These are phyloP conservation scores for Brenthis hecate DNA, from an alignment of 2,888 invertebrate genomes.

Conservation along the genomic window DNA sequence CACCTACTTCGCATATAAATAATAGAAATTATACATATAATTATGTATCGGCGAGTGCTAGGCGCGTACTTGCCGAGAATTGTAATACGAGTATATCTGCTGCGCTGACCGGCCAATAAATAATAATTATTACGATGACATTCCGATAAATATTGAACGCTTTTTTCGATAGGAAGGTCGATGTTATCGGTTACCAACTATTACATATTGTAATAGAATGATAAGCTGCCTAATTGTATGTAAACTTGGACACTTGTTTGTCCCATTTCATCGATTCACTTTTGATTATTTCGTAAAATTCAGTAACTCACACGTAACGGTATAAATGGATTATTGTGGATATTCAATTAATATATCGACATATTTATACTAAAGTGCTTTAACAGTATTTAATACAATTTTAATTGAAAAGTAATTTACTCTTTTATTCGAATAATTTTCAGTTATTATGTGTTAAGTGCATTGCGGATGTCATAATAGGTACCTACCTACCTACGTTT, in stretches of 20 bases:
- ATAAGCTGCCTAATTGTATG: constrained; percentile 68
- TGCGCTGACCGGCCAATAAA: constrained; percentile 53
- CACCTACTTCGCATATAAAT: constrained; percentile 74
- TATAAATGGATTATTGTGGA: not conserved
- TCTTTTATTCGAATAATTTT: not conserved
- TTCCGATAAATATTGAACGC: constrained; percentile 67
- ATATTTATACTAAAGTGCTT: too few species aligned
- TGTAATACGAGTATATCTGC: constrained; percentile 54
- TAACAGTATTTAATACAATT: not conserved
- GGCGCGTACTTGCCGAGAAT: constrained; percentile 63
- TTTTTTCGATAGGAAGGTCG: constrained; percentile 73
- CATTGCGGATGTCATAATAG: not conserved
- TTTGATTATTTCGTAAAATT: not conserved
- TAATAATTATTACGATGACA: constrained; percentile 62
- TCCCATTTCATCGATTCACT: constrained; percentile 16
- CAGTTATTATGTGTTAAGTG: not conserved
- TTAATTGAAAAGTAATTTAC: not conserved
- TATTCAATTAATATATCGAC: too few species aligned
- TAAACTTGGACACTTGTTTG: constrained; percentile 42
- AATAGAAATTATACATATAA: constrained; percentile 78
- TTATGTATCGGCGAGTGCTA: constrained; percentile 70
- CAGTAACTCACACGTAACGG: not conserved
- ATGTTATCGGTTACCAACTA: constrained; percentile 74
- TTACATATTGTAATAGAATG: constrained; percentile 72
- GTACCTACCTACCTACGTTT: not conserved